phyloP scores from a whole-genome alignment of 2,797 vertebrate genomes.

The Syngnathus rostellatus region DNA sequence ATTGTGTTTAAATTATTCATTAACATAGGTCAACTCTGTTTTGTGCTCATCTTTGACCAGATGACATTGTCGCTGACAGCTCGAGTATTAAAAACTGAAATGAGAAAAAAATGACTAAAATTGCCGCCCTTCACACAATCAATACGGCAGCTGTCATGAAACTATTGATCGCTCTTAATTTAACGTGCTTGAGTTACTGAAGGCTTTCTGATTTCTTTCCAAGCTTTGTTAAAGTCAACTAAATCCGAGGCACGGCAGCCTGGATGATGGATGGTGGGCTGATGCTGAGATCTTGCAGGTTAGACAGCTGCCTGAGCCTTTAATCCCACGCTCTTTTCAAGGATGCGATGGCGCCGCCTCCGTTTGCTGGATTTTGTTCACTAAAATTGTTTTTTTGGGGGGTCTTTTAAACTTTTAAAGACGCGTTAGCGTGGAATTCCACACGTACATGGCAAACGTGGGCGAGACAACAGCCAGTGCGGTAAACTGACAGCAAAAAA shows the following conservation, averaged over 20 bases:
- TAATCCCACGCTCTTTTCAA: slow-evolving; percentile 48
- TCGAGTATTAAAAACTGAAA: slow-evolving; percentile 19
- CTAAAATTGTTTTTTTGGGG: slow-evolving; percentile 4
- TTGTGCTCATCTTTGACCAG: slow-evolving; percentile 14
- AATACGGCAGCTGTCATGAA: slow-evolving; percentile 42
- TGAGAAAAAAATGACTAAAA: slow-evolving; percentile 15
- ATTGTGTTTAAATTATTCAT: slow-evolving; percentile 27
- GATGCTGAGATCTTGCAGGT: slow-evolving; percentile 55
- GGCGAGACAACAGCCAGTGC: slow-evolving; percentile 5
- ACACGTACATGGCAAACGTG: slow-evolving; percentile 24
- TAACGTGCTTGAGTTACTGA: slow-evolving; percentile 35
- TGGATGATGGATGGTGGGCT: slow-evolving; percentile 47
- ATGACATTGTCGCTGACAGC: slow-evolving; percentile 32
- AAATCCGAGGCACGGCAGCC: slow-evolving; percentile 26
- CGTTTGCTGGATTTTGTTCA: slow-evolving; percentile 20
- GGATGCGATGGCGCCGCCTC: slow-evolving; percentile 28
- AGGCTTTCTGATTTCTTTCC: slow-evolving; percentile 29
- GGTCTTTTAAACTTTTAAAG: slow-evolving; percentile 29
- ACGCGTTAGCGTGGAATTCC: slow-evolving; percentile 20
- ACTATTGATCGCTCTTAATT: slow-evolving; percentile 40
- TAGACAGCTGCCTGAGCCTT: slow-evolving; percentile 46
- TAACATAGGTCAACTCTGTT: slow-evolving; percentile 10
- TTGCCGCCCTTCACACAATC: slow-evolving; percentile 23
- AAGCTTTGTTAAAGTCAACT: slow-evolving; percentile 29
- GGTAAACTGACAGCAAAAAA: slow-evolving; percentile 26